phyloP scores from a whole-genome alignment of 2,888 invertebrate species.

The Candidula unifasciata region DNA sequence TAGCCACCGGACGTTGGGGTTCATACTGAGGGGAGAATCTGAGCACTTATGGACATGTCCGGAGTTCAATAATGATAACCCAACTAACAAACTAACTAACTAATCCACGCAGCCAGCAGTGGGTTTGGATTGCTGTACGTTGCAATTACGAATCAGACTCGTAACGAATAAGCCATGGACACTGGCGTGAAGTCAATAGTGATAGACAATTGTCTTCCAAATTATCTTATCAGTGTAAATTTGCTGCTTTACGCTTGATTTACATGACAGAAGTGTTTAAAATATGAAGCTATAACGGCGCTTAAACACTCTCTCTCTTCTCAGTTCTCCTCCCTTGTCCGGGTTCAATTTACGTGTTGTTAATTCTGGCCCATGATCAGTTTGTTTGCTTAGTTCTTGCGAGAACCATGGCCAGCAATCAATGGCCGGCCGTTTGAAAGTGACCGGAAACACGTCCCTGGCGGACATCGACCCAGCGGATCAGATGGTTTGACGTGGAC shows the following conservation, averaged over 20 bases:
- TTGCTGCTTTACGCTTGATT: constrained; percentile 26
- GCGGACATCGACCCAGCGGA: constrained; percentile 33
- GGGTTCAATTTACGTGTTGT: constrained; percentile 34
- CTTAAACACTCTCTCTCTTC: constrained; percentile 1
- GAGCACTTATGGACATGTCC: no score
- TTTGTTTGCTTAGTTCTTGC: constrained; percentile 38
- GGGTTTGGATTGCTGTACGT: no score
- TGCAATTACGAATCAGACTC: no score
- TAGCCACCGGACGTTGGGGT: no score
- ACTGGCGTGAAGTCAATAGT: not conserved
- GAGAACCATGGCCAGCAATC: constrained; percentile 36
- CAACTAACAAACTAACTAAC: no score
- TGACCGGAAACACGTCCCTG: constrained; percentile 39
- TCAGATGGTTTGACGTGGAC: constrained; percentile 41
- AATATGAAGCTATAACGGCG: not conserved
- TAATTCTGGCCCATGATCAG: constrained; percentile 38
- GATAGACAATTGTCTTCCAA: not conserved
- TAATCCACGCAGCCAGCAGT: no score
- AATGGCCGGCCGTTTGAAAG: constrained; percentile 44
- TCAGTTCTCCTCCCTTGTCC: not conserved
- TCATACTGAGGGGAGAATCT: no score
- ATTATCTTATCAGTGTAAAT: not conserved
- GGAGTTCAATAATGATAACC: no score
- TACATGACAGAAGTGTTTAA: constrained; percentile 3
- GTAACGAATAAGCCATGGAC: no score